phyloP scores from a whole-genome alignment of 2,797 vertebrate species.

The Halcyon chelicuti region DNA sequence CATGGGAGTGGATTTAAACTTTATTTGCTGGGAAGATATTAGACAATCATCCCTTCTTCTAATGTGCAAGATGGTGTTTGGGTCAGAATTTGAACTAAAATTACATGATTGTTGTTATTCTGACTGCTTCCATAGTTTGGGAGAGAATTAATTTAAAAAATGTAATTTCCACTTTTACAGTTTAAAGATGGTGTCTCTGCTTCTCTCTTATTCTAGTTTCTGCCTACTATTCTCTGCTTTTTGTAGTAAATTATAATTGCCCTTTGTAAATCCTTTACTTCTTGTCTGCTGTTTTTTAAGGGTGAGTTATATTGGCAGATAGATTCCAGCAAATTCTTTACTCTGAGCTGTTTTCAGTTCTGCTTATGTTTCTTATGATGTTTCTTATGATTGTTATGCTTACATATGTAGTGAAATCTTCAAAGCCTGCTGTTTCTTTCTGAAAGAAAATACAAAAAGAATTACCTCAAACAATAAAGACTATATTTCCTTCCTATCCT shows the following conservation, averaged over 20 bases:
- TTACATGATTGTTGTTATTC: neutral
- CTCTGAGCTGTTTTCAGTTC: neutral
- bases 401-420: neutral
- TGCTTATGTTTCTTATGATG: neutral
- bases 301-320: neutral
- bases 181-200: neutral
- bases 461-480: neutral
- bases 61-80: neutral
- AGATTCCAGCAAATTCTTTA: neutral
- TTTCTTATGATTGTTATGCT: neutral
- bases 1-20: neutral
- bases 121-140: neutral
- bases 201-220: neutral
- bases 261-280: constrained; percentile 21
- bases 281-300: constrained; percentile 1
- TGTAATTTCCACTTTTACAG: neutral
- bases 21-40: neutral
- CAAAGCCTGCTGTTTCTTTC: neutral
- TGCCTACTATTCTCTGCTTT: constrained; percentile 18
- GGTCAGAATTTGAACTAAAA: neutral
- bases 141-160: neutral
- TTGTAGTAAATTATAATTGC: neutral
- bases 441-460: neutral
- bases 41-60: neutral
- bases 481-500: neutral